These are phyloP conservation scores for Drosophila borealis DNA, from an alignment of 2,888 invertebrate genomes.

Conservation along the genomic window DNA sequence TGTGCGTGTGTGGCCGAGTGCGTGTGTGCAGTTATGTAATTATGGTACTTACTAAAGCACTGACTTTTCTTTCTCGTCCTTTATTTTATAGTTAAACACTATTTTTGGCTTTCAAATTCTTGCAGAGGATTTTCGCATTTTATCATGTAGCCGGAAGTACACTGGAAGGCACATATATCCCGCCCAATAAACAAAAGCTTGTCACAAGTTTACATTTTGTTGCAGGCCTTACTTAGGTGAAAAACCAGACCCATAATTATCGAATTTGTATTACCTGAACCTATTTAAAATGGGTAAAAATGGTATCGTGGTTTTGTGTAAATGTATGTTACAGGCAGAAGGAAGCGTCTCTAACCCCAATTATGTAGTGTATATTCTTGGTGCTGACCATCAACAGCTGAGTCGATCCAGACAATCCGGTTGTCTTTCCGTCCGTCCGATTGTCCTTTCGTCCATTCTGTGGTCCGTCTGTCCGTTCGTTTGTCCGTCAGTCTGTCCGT, in stretches of 20 bases:
- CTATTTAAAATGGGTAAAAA: no score
- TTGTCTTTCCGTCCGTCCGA: no score
- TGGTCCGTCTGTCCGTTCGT: no score
- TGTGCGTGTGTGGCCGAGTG: conserved; percentile 15
- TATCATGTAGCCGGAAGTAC: conserved; percentile 3
- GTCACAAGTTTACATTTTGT: conserved; percentile 1
- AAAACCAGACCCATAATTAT: neutral
- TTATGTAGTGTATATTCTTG: no score
- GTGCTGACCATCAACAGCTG: no score
- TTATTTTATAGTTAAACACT: conserved; percentile 57
- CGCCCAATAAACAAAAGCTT: neutral
- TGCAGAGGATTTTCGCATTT: conserved; percentile 19
- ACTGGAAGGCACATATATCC: neutral
- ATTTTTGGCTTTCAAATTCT: conserved; percentile 37
- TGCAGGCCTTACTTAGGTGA: neutral
- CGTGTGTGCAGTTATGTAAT: conserved; percentile 72
- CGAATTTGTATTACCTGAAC: no score
- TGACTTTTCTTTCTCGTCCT: conserved; percentile 44
- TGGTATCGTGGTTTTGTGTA: no score
- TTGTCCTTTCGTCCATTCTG: no score
- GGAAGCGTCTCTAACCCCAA: no score
- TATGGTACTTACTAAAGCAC: conserved; percentile 78
- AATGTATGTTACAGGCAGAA: no score
- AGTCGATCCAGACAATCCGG: no score
- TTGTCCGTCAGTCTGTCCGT: no score